Evolutionary conservation across 2,113 vertebrate genomes (phyloP).

Genomic region (Progne subis): DNA sequence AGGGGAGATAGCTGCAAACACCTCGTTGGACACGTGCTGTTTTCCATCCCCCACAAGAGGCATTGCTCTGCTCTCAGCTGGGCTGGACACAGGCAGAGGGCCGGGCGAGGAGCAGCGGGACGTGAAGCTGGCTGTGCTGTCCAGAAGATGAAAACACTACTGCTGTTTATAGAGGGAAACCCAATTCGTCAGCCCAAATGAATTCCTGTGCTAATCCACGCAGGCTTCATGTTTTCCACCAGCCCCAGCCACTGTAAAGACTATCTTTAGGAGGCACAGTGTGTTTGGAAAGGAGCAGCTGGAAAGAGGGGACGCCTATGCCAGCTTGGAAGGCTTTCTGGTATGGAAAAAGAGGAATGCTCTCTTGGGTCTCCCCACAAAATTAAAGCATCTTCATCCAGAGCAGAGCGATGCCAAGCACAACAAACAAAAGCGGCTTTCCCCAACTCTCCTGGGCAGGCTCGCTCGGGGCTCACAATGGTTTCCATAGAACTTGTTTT

Average conservation of each 20-base stretch:
- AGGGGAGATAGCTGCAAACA: background rate
- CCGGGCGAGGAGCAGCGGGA: background rate
- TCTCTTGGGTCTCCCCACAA: conserved; percentile 78
- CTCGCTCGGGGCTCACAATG: conserved; percentile 82
- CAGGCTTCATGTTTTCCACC: conserved; percentile 84
- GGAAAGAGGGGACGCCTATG: conserved; percentile 75
- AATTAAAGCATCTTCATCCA: conserved; percentile 78
- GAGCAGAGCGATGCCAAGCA: conserved; percentile 80
- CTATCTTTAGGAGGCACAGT: conserved; percentile 82
- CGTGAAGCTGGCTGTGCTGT: conserved; percentile 60
- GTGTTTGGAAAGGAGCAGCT: conserved; percentile 81
- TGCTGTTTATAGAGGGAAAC: conserved; percentile 88
- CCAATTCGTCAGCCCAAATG: conserved; percentile 77
- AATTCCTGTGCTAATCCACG: conserved; percentile 74
- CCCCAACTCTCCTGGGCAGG: conserved; percentile 83
- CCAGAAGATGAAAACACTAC: conserved; percentile 69
- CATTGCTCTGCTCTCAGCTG: conserved; percentile 6
- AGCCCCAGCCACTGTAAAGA: conserved; percentile 59
- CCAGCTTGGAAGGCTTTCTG: conserved; percentile 82
- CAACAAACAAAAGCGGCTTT: conserved; percentile 90
- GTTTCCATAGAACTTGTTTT: conserved; percentile 92
- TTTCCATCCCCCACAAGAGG: conserved; percentile 31
- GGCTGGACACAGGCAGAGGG: background rate
- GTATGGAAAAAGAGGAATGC: conserved; percentile 78
- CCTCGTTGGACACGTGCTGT: background rate